Percentiles rank a stretch among this genome's conserved stretches.
These are phyloP conservation scores for Sinopyrophorus schimmeli DNA, from an alignment of 2,888 invertebrate species.

Conservation along the genomic window DNA sequence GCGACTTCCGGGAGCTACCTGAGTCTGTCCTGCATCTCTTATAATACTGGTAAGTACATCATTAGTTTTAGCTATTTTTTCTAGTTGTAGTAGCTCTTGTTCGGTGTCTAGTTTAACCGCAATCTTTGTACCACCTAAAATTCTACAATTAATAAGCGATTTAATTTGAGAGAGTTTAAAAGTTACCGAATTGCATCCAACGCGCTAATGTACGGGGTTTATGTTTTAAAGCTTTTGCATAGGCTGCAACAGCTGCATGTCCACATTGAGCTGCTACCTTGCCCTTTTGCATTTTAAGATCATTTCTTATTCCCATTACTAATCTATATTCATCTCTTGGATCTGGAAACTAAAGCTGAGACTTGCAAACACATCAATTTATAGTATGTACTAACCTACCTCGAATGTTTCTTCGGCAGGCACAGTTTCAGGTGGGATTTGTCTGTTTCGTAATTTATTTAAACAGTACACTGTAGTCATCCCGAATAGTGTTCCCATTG, in stretches of 20 bases:
- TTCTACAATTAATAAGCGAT: conserved; percentile 2
- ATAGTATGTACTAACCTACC: conserved; percentile 36
- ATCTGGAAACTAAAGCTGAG: conserved; percentile 46
- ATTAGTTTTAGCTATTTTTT: conserved; percentile 67
- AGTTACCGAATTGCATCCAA: conserved; percentile 56
- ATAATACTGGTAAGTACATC: conserved; percentile 77
- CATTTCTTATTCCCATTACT: conserved; percentile 84
- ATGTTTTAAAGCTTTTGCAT: conserved; percentile 67
- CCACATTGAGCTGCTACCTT: conserved; percentile 93
- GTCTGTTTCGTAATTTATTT: conserved; percentile 35
- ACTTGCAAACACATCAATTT: background rate
- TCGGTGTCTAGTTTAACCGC: conserved; percentile 81
- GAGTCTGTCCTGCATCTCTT: conserved; percentile 91
- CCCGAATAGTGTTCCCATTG: conserved; percentile 48
- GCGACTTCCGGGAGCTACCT: conserved; percentile 83
- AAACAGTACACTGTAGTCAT: conserved; percentile 46
- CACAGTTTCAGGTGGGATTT: conserved; percentile 15
- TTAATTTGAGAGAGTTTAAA: background rate
- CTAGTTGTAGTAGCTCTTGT: conserved; percentile 69
- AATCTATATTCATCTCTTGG: conserved; percentile 70
- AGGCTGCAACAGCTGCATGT: conserved; percentile 91
- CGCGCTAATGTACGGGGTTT: conserved; percentile 64
- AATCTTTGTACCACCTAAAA: conserved; percentile 79
- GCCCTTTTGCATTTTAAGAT: conserved; percentile 93
- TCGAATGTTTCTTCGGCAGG: conserved; percentile 49